Evolutionary conservation across 2,888 invertebrate genomes (phyloP), one percentile per base, ranked within the genome.

Genomic region (Polietes domitor): DNA sequence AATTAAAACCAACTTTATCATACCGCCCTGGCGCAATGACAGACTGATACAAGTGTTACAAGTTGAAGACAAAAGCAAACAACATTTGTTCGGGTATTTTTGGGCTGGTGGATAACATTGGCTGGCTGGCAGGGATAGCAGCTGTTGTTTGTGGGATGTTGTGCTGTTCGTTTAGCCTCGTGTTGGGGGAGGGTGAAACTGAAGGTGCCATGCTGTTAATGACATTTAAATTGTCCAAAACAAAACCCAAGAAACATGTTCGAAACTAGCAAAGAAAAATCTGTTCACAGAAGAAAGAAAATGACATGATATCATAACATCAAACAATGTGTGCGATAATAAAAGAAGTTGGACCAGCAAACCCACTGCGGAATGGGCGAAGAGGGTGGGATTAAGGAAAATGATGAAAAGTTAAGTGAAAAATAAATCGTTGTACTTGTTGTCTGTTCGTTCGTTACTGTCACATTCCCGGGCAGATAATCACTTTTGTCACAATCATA

Each of bases 161-260:
- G 7, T 65, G 12, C 43, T 21, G 41, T 10, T 17, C 10, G 15
- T 68, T 19, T 68, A 9, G 37, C 37, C 37, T 7, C 4, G 32
- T 28, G 43, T 53, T 43, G 24, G 58, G 72, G 58, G 37, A 37
- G 37, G 37, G 37, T 7, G 28, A 72, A 79, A 61, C 4, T 47
- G 43, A 61, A 77, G 81, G 82, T 85, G 79, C 80, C 85, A 80
- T 77, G 82, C 82, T 85, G 85, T 82, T 85, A 85, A 85, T 85
- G 85, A 85, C 79, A 85, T 77, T 85, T 82, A 85, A 80, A 77
- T 75, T 80, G 74, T 75, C 70, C 70, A 80, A 80, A 77, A 63
- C 19, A 32, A 53, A 24, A 58, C 9, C 24, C 15, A n/a, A 53
- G 19, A 28, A 78, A 61, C 3, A 41, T n/a, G 28, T 41, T 47